These are phyloP conservation scores for Latrodectus elegans DNA, from an alignment of 2,888 invertebrate genomes.

Conservation along the genomic window DNA sequence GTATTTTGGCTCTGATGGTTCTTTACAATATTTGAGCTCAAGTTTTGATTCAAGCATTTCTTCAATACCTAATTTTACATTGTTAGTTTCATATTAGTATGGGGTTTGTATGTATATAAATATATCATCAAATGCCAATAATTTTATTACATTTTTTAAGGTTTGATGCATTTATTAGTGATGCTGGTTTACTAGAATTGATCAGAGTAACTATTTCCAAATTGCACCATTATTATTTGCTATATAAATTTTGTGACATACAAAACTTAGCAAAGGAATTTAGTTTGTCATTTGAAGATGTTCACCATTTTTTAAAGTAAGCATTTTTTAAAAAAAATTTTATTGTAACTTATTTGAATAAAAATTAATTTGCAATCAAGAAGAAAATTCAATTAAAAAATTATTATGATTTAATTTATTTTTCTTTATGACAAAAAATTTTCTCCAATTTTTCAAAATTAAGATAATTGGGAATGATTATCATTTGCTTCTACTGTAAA, in stretches of 20 bases:
- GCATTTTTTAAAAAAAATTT: not conserved
- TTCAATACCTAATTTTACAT: not conserved
- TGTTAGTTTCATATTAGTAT: not conserved
- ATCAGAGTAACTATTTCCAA: constrained; percentile 24
- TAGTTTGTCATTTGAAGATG: constrained; percentile 26
- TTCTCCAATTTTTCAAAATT: not conserved
- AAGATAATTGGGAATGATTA: too few relatives aligned
- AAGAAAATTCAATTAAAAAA: too few relatives aligned
- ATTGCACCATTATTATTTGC: constrained; percentile 44
- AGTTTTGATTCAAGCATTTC: constrained; percentile 43
- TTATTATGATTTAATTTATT: not conserved
- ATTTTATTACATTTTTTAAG: constrained; percentile 6
- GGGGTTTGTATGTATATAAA: not conserved
- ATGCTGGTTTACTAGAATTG: constrained; percentile 44
- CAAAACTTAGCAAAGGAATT: constrained; percentile 5
- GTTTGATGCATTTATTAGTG: constrained; percentile 41
- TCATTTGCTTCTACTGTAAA: not conserved
- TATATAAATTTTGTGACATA: constrained; percentile 34
- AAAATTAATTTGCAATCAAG: not conserved
- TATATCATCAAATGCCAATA: not conserved
- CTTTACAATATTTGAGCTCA: constrained; percentile 26
- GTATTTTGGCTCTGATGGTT: constrained; percentile 26
- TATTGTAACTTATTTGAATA: not conserved
- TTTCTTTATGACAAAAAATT: not conserved
- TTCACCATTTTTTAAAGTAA: constrained; percentile 25